These are phyloP conservation scores for Sminthopsis crassicaudata DNA, from an alignment of 2,113 vertebrate genomes.

Conservation along the genomic window DNA sequence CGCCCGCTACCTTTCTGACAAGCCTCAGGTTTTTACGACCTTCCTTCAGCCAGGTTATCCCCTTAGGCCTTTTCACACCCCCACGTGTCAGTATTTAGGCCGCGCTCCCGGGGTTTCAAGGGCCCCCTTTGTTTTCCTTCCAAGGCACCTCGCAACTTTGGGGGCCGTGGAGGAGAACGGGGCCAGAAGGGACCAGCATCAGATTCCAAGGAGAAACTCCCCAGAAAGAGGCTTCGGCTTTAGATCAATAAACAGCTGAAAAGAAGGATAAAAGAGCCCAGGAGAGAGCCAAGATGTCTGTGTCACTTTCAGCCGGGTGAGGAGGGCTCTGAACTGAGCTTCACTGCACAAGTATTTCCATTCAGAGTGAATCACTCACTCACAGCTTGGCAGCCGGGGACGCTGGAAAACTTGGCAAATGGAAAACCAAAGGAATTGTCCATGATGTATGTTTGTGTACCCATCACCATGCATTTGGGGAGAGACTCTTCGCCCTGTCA, in stretches of 20 bases:
- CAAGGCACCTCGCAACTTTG: neutral
- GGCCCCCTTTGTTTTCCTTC: constrained; percentile 65
- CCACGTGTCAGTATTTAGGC: constrained; percentile 64
- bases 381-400: constrained; percentile 50
- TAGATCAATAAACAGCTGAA: constrained; percentile 1
- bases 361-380: constrained; percentile 68
- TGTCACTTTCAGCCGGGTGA: constrained; percentile 58
- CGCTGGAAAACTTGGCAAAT: constrained; percentile 62
- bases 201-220: neutral
- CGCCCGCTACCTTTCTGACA: constrained; percentile 39
- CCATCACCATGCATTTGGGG: neutral
- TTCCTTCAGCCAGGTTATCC: constrained; percentile 15
- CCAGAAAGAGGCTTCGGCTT: neutral
- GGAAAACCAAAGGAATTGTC: constrained; percentile 57
- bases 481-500: neutral
- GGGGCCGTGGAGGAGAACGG: neutral
- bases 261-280: neutral
- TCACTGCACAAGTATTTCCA: constrained; percentile 69
- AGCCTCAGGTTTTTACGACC: neutral
- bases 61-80: constrained; percentile 48
- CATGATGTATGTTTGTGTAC: neutral
- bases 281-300: constrained; percentile 45
- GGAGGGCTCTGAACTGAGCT: constrained; percentile 36
- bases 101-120: constrained; percentile 60
- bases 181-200: neutral